Conservation (phyloP, 2,797 vertebrate species). For the Lemur catta region DNA sequence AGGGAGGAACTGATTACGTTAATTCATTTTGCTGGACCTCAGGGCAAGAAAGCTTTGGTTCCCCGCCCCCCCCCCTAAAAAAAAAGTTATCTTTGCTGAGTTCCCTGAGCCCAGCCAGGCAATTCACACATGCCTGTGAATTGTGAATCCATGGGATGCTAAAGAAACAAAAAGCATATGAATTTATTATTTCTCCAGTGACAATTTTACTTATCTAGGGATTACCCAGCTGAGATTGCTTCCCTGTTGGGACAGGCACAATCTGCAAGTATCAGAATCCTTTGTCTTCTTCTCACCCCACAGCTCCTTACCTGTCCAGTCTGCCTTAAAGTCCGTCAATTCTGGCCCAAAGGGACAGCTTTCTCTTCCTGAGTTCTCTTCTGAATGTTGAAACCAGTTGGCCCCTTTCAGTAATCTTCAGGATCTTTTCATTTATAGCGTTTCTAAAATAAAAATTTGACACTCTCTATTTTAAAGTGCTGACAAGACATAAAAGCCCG, state of each 20-base stretch:
- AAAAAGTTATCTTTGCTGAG: background rate
- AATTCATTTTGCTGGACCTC: background rate
- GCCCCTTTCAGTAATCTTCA: background rate
- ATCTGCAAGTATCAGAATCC: background rate
- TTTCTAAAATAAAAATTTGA: constrained; percentile 5
- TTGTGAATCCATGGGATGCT: background rate
- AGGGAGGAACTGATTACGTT: background rate
- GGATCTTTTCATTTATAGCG: background rate
- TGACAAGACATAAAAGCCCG: background rate
- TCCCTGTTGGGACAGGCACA: background rate
- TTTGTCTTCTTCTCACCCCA: background rate
- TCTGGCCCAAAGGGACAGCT: background rate
- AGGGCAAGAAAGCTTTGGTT: background rate
- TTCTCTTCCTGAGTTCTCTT: background rate
- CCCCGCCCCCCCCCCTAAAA: background rate
- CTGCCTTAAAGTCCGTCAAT: background rate
- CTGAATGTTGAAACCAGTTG: background rate
- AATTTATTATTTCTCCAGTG: background rate
- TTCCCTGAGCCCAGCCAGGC: background rate
- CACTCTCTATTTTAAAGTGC: background rate
- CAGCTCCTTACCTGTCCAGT: background rate
- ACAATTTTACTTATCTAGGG: background rate
- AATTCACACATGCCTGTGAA: background rate
- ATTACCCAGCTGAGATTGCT: background rate
- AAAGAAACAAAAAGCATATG: background rate